Evolutionary conservation across 2,888 invertebrate species (phyloP), one percentile per base, ranked within the genome.

Genomic region (Agrenia bidenticulata): DNA sequence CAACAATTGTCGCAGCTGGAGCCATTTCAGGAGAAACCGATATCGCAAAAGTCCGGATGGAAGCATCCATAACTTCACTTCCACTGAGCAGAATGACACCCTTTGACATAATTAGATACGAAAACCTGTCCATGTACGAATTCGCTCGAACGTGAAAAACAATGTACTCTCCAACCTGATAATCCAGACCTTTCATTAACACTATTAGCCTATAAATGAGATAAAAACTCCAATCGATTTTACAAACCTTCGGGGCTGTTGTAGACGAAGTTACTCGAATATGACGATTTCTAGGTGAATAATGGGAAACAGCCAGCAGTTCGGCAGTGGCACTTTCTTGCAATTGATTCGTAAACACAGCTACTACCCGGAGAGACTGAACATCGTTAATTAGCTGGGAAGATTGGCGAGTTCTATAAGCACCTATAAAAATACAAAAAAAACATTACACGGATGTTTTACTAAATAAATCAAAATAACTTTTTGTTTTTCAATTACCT

Each of bases 81-180:
- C 92, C 90, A 59, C 88, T 88, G 37, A 91, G 84, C 27, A 97
- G 81, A 58, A 97, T 89, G 50, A 90, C 91, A 2, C 96, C 96
- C 79, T 94, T 95, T 0, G 95, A 90, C 84, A 95, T 88, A 15
- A 97, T 88, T 67, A 96, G 82, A 77, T 95, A 97, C 79, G 90
- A 91, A 81, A 96, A 94, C 45, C 87, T 84, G 68, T 94, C 91
- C 78, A 95, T 86, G 82, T 86, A 92, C 80, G 90, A 93, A 80
- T 95, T 96, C 64, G 92, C 90, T 75, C 92, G 87, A 24, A 97
- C 91, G 79, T 96, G 96, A 79, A 97, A 90, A 64, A 97, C 88
- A 77, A 96, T 89, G 79, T 94, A 96, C 79, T 95, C 92, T 32
- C 95, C 95, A 17, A 96, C 94, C 85, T 90, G 63, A 66, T 4